Evolutionary conservation across 2,888 invertebrate genomes (phyloP), one percentile per base, ranked within the genome.

Genomic region (Spilosoma lubricipeda): DNA sequence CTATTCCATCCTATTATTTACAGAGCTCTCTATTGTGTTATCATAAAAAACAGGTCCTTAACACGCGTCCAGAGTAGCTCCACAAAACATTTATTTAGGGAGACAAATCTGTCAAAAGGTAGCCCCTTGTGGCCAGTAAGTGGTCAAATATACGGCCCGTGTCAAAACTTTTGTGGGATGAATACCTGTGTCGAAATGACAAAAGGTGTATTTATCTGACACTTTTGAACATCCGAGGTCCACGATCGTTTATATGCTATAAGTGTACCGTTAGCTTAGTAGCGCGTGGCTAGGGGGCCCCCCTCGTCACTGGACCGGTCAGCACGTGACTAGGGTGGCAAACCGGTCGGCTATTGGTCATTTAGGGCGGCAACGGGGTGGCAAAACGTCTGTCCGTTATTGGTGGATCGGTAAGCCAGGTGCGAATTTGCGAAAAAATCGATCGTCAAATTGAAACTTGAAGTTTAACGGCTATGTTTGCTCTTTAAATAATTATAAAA

Each of bases 291-390:
- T 71, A 75, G 78, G 87, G 86, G 82, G 69, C 74, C 75, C 80
- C 87, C 87, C 82, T 78, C 82, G 82, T 85, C 82, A 86, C 76
- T 84, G 82, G 86, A 89, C 89, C 84, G 90, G 90, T 86, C 87
- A 82, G 91, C 93, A 93, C 93, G 94, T 87, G 93, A 86, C 88
- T 81, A 85, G 88, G 82, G 80, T 82, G 79, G 79, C 71, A 85
- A 93, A 95, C 94, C 93, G 94, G 94, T 94, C 90, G 87, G 87
- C 87, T 86, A 95, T 93, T 95, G 95, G 95, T 92, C 94, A 94
- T 89, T 82, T 75, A 83, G 87, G 89, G 88, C 86, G 78, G 71
- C 45, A 23, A 65, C 75, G 73, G 79, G 81, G 77, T 80, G 74
- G 77, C 78, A 83, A 77, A 52, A 59, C 73, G 67, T 78, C 72